Percentiles rank a stretch among this genome's conserved stretches.
Conservation (phyloP, 2,888 invertebrate species). For the Pycnomerus fuliginosus region DNA sequence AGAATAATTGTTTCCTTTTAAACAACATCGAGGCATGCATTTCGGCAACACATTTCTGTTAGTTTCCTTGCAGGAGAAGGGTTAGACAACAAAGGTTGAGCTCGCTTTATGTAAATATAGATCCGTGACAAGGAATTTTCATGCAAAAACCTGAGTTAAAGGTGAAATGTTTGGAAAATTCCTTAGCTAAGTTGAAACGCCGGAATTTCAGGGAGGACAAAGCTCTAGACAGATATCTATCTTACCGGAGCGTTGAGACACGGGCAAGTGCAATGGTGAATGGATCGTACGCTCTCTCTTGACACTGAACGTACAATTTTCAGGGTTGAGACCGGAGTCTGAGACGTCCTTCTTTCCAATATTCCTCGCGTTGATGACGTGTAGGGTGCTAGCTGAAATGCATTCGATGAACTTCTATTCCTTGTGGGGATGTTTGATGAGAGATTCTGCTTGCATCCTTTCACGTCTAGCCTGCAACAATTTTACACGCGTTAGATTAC, state of each 20-base stretch:
- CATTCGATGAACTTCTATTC: slow-evolving; percentile 64
- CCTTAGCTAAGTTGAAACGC: slow-evolving; percentile 8
- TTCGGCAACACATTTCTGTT: slow-evolving; percentile 17
- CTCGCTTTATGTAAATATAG: too few species aligned
- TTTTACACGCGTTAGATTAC: too few species aligned
- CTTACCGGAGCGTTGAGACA: slow-evolving; percentile 56
- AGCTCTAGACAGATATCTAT: slow-evolving; percentile 17
- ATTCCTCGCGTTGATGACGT: slow-evolving; percentile 55
- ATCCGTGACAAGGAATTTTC: background rate
- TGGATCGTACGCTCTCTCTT: slow-evolving; percentile 75
- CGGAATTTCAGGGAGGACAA: slow-evolving; percentile 15
- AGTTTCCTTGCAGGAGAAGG: slow-evolving; percentile 1
- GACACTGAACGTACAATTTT: slow-evolving; percentile 84
- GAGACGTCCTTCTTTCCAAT: slow-evolving; percentile 74
- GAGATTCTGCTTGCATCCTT: slow-evolving; percentile 53
- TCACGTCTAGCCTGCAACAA: slow-evolving; percentile 49
- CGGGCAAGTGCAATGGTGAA: slow-evolving; percentile 66
- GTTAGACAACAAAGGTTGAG: too few species aligned
- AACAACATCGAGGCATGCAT: slow-evolving; percentile 2
- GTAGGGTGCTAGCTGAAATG: slow-evolving; percentile 67
- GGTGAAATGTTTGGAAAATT: slow-evolving; percentile 8
- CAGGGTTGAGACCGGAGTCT: slow-evolving; percentile 71
- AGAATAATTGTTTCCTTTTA: slow-evolving; percentile 4
- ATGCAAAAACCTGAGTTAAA: background rate
- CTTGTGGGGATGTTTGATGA: slow-evolving; percentile 51